These are phyloP conservation scores for Chaenogobius annularis DNA, from an alignment of 2,113 vertebrate genomes.

Conservation along the genomic window DNA sequence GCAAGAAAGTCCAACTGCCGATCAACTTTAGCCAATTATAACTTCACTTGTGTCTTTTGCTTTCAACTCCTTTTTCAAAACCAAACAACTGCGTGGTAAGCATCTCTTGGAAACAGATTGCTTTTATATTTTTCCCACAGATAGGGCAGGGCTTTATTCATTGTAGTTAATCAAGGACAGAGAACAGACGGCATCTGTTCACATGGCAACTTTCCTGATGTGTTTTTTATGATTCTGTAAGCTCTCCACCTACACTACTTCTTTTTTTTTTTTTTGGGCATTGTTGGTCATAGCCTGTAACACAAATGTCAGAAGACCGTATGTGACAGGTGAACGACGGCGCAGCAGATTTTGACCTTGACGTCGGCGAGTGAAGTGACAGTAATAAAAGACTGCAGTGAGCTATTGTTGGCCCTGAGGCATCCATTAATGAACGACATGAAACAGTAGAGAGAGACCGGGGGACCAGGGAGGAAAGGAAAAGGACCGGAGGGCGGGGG, in stretches of 20 bases:
- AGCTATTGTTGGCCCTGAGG: slow-evolving; percentile 75
- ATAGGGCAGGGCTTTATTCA: slow-evolving; percentile 46
- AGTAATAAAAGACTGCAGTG: slow-evolving; percentile 72
- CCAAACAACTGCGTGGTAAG: slow-evolving; percentile 37
- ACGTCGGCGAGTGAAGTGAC: slow-evolving; percentile 60
- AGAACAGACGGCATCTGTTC: slow-evolving; percentile 67
- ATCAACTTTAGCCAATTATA: background rate
- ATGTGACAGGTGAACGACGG: slow-evolving; percentile 73
- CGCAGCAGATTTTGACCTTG: slow-evolving; percentile 71
- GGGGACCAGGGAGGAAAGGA: slow-evolving; percentile 25
- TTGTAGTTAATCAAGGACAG: slow-evolving; percentile 68
- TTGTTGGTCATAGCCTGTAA: slow-evolving; percentile 40
- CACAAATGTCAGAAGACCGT: slow-evolving; percentile 69
- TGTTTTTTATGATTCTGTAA: slow-evolving; percentile 52
- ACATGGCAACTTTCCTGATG: slow-evolving; percentile 55
- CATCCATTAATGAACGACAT: slow-evolving; percentile 76
- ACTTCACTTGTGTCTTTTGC: slow-evolving; percentile 21
- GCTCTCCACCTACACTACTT: slow-evolving; percentile 27
- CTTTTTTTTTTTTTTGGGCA: background rate
- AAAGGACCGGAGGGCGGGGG: slow-evolving; percentile 6
- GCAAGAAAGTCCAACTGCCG: background rate
- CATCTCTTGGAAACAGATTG: slow-evolving; percentile 57
- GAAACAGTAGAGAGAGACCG: slow-evolving; percentile 66
- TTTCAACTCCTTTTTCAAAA: slow-evolving; percentile 25
- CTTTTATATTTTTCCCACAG: slow-evolving; percentile 52